Conservation (phyloP, 2,797 vertebrate genomes). For the Paguma larvata region DNA sequence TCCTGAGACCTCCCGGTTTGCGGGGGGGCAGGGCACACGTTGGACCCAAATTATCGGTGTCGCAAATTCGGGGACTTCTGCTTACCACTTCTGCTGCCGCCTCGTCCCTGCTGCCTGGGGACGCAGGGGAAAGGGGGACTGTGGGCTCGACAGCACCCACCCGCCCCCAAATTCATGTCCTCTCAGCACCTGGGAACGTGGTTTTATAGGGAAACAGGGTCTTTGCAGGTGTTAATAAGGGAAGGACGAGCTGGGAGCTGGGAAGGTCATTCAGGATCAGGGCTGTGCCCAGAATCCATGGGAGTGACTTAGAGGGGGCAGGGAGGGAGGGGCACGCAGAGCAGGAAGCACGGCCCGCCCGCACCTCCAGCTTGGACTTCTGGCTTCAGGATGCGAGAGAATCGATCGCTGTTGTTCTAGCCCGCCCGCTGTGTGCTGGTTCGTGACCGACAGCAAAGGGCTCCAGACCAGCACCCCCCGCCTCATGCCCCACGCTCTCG, state of each 20-base stretch:
- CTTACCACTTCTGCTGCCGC: fast-evolving
- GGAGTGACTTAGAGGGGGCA: background rate
- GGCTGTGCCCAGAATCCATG: background rate
- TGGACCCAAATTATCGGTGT: fast-evolving
- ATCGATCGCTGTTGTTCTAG: too few species aligned
- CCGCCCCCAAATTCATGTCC: fast-evolving
- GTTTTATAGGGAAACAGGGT: background rate
- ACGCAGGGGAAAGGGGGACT: fast-evolving
- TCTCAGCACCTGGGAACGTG: background rate
- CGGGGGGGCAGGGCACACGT: background rate
- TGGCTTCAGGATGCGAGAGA: background rate
- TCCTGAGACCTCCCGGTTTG: fast-evolving
- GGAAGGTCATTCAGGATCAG: background rate
- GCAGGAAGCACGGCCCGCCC: background rate
- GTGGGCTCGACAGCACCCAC: fast-evolving
- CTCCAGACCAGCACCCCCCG: fast-evolving
- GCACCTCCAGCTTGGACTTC: background rate
- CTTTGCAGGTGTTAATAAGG: background rate
- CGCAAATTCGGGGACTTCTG: background rate
- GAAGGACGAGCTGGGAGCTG: background rate
- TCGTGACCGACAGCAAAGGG: background rate
- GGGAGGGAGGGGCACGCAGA: background rate
- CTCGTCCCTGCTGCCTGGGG: background rate
- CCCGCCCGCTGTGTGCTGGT: fast-evolving
- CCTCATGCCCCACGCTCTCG: too few species aligned